These are phyloP conservation scores for Ecliptopera silaceata DNA, from an alignment of 2,888 invertebrate species.

Conservation along the genomic window DNA sequence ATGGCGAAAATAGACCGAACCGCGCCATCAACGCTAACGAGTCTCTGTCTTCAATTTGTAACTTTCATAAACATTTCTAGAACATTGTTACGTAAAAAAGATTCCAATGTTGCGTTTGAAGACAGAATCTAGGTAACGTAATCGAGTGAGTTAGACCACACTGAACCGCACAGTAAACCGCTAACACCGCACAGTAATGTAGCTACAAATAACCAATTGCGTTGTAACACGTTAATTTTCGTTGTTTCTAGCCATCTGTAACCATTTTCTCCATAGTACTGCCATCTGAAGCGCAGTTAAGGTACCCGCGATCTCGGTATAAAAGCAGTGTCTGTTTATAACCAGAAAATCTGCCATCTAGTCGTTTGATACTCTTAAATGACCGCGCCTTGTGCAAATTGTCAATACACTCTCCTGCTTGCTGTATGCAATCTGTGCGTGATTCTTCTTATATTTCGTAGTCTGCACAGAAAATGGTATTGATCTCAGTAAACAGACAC, in stretches of 20 bases:
- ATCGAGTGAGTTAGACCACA: neutral
- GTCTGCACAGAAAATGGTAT: neutral
- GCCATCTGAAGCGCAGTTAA: neutral
- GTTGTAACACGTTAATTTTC: neutral
- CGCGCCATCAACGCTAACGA: neutral
- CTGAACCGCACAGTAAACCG: constrained; percentile 5
- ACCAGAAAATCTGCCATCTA: neutral
- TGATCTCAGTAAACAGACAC: constrained; percentile 2
- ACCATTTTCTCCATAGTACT: neutral
- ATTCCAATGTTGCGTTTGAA: constrained; percentile 15
- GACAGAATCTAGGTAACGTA: constrained; percentile 5
- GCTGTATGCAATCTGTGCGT: neutral
- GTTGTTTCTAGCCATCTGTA: neutral
- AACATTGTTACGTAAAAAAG: constrained; percentile 24
- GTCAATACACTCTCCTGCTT: no score
- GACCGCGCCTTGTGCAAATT: no score
- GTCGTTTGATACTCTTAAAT: no score
- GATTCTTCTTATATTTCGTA: neutral
- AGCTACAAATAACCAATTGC: neutral
- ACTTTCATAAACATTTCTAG: constrained; percentile 11
- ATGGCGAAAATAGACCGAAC: constrained; percentile 18
- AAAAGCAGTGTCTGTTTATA: constrained; percentile 6
- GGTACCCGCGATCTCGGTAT: constrained; percentile 7
- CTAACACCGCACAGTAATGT: constrained; percentile 4
- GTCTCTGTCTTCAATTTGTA: constrained; percentile 2